Conservation (phyloP, 2,888 invertebrate genomes). For the Xestoiulus laeticollis region DNA sequence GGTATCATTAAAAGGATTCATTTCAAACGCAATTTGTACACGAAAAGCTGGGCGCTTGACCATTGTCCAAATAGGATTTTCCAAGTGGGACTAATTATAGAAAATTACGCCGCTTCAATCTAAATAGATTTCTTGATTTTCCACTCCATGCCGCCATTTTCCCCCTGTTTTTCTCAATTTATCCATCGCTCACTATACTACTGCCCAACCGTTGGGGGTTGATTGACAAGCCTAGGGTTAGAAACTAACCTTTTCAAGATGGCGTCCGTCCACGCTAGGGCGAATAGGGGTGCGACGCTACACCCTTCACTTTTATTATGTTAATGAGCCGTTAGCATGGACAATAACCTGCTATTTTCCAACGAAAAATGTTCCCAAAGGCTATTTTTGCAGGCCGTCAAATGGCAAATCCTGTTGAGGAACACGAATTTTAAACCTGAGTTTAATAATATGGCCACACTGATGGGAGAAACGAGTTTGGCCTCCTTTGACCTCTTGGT, state of each 20-base stretch:
- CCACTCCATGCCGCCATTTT: not conserved
- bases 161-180: conserved; percentile 4
- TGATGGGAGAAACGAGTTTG: not conserved
- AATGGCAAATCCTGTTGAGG: conserved; percentile 30
- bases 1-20: not conserved
- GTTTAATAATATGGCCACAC: not conserved
- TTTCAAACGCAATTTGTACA: not conserved
- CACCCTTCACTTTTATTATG: conserved; percentile 43
- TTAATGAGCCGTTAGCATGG: conserved; percentile 39
- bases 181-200: not conserved
- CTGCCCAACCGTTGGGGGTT: not conserved
- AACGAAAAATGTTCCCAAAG: conserved; percentile 30
- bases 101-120: not conserved
- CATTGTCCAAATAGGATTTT: not conserved
- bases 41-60: conserved; percentile 25
- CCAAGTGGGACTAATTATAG: not conserved
- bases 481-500: not conserved
- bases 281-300: conserved; percentile 36
- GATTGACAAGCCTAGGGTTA: conserved; percentile 25
- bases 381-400: conserved; percentile 1
- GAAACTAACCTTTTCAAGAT: not conserved
- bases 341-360: conserved; percentile 36
- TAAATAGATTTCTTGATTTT: not conserved
- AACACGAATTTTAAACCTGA: conserved; percentile 20
- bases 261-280: not conserved